Evolutionary conservation across 2,113 vertebrate species (phyloP).

Genomic region (Rhea pennata): DNA sequence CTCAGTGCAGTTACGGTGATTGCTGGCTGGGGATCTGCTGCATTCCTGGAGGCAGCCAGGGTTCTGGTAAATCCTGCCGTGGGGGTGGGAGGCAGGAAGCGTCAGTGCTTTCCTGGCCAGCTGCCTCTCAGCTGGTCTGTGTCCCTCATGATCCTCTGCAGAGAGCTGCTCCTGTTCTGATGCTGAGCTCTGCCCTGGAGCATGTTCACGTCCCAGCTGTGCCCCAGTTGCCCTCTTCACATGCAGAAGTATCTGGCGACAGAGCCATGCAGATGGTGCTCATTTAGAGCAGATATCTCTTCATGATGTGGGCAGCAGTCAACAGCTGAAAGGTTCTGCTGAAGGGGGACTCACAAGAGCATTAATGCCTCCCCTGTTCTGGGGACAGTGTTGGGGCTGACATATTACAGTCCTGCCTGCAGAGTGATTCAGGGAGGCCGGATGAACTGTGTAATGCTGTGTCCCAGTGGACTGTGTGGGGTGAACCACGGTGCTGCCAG

Average conservation of each 20-base stretch:
- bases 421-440: accelerated
- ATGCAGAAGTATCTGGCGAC: neutral
- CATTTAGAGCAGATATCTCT: neutral
- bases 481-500: neutral
- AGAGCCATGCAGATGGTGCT: accelerated
- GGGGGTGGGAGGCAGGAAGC: neutral
- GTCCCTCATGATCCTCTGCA: neutral
- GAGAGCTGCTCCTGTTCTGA: neutral
- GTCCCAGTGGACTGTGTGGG: accelerated
- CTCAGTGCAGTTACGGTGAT: neutral
- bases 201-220: neutral
- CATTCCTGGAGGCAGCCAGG: neutral
- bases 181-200: neutral
- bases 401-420: accelerated
- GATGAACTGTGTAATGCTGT: neutral
- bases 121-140: neutral
- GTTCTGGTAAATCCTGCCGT: neutral
- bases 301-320: neutral
- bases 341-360: accelerated
- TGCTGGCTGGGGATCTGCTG: neutral
- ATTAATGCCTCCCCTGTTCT: neutral
- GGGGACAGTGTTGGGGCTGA: neutral
- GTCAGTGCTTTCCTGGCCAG: neutral
- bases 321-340: neutral
- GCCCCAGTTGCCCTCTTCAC: neutral